These are phyloP conservation scores for Dolichopus griseipennis DNA, from an alignment of 2,888 invertebrate species.

Conservation along the genomic window DNA sequence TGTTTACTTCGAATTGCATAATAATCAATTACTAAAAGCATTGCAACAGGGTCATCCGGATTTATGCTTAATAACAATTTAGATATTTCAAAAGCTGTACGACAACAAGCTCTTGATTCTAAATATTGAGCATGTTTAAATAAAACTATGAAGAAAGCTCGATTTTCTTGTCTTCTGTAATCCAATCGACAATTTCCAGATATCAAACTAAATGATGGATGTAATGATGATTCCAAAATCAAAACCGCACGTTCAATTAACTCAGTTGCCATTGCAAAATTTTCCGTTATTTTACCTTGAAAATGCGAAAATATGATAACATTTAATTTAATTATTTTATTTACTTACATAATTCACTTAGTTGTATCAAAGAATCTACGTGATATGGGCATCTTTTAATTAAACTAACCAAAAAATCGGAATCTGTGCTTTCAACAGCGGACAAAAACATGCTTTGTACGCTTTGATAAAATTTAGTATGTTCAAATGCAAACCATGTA, in stretches of 20 bases:
- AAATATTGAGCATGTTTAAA: constrained; percentile 73
- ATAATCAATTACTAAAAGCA: constrained; percentile 69
- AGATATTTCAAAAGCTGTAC: constrained; percentile 80
- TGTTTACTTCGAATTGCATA: constrained; percentile 69
- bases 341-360: constrained; percentile 64
- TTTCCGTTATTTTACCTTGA: constrained; percentile 55
- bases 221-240: constrained; percentile 67
- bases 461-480: constrained; percentile 62
- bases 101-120: constrained; percentile 69
- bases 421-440: constrained; percentile 69
- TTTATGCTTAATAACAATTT: constrained; percentile 72
- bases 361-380: constrained; percentile 68
- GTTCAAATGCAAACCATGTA: constrained; percentile 63
- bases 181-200: constrained; percentile 65
- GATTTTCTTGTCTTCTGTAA: constrained; percentile 72
- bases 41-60: constrained; percentile 70
- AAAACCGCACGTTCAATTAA: constrained; percentile 70
- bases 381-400: constrained; percentile 69
- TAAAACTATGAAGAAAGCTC: constrained; percentile 67
- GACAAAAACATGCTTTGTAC: constrained; percentile 62
- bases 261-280: constrained; percentile 67
- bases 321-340: not conserved
- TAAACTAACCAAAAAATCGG: constrained; percentile 67
- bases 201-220: constrained; percentile 68
- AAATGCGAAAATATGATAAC: not conserved